These are phyloP conservation scores for Serranus cabrilla DNA, from an alignment of 2,797 vertebrate species.

Conservation along the genomic window DNA sequence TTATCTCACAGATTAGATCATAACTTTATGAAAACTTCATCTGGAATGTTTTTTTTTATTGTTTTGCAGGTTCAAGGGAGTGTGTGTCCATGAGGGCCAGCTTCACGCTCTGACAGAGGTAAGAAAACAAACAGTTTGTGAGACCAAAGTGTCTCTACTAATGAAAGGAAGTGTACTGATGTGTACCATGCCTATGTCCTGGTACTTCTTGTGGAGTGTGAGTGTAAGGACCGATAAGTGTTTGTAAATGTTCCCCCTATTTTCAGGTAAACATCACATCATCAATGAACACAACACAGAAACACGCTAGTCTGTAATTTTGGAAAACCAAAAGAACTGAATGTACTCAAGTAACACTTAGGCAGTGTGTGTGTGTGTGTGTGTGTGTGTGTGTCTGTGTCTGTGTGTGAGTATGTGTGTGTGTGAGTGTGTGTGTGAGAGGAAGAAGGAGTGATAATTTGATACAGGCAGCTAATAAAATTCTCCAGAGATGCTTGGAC, in stretches of 20 bases:
- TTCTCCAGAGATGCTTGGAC: conserved; percentile 25
- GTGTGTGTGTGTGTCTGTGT: neutral
- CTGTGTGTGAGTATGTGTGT: neutral
- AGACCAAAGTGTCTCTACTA: conserved; percentile 29
- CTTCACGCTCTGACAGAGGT: conserved; percentile 98
- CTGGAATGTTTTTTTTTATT: conserved; percentile 9
- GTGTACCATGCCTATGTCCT: neutral
- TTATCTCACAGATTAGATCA: neutral
- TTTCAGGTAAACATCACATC: conserved; percentile 51
- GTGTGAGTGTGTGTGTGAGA: neutral
- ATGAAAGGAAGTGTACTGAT: conserved; percentile 32
- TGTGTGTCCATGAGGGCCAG: conserved; percentile 98
- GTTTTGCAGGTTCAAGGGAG: conserved; percentile 94
- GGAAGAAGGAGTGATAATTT: conserved; percentile 16
- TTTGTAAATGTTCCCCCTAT: conserved; percentile 12
- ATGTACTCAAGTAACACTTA: conserved; percentile 40
- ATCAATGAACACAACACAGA: conserved; percentile 30
- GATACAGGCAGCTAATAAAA: conserved; percentile 45
- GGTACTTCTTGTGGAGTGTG: neutral
- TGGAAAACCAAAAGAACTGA: conserved; percentile 49
- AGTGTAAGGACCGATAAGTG: neutral
- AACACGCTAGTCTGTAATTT: conserved; percentile 55
- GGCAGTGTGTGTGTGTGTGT: conserved; percentile 6
- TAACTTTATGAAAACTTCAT: neutral
- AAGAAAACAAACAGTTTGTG: no score